phyloP scores from a whole-genome alignment of 2,888 invertebrate species.

The Diadegma fenestrale region DNA sequence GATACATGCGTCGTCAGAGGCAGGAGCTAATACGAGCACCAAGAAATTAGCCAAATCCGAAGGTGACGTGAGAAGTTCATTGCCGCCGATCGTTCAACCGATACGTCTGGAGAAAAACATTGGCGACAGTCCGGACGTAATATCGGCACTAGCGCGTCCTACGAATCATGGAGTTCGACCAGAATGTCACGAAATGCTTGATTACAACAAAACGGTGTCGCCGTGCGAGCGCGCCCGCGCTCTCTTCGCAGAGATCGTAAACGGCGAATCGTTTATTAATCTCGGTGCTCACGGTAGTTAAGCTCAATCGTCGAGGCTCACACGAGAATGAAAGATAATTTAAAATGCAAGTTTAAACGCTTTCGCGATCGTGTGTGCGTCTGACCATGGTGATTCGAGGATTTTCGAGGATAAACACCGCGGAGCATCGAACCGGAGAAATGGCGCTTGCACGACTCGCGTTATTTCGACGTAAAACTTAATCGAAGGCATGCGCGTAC shows the following conservation, averaged over 20 bases:
- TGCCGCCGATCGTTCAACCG: constrained; percentile 69
- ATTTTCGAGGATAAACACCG: constrained; percentile 9
- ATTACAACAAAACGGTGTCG: constrained; percentile 60
- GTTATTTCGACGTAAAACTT: background rate
- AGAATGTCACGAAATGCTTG: constrained; percentile 39
- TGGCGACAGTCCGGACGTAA: constrained; percentile 74
- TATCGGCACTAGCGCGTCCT: constrained; percentile 54
- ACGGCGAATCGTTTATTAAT: constrained; percentile 75
- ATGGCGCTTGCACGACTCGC: background rate
- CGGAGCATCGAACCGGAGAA: background rate
- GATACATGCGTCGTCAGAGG: constrained; percentile 42
- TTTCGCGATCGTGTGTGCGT: background rate
- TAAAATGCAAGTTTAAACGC: background rate
- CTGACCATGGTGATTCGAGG: constrained; percentile 8
- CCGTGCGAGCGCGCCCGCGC: constrained; percentile 78
- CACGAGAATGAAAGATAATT: background rate
- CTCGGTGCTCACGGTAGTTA: constrained; percentile 69
- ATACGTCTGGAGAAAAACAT: constrained; percentile 77
- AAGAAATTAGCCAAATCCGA: constrained; percentile 79
- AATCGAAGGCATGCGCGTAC: background rate
- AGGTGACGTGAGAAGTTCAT: constrained; percentile 72
- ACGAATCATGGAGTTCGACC: background rate
- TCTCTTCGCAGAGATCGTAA: constrained; percentile 80
- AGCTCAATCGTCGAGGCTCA: constrained; percentile 4
- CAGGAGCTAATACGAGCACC: constrained; percentile 36